Evolutionary conservation across 2,113 vertebrate genomes (phyloP).

Genomic region (Epinephelus cyanopodus): DNA sequence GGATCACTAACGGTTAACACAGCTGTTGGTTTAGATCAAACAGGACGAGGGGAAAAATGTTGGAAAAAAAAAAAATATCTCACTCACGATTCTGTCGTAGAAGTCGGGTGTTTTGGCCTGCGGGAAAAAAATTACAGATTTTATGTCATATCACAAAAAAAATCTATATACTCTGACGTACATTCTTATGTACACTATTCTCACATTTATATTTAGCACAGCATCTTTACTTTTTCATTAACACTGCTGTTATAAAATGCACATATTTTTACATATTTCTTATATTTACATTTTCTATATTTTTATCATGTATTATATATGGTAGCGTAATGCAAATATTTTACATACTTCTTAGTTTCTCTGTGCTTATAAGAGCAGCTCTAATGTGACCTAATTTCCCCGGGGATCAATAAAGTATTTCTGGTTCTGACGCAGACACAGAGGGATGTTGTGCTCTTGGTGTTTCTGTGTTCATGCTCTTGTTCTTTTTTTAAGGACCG

Average conservation of each 20-base stretch:
- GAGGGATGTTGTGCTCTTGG: background rate
- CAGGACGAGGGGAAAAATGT: background rate
- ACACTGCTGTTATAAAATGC: no score
- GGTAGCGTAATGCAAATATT: no score
- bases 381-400: no score
- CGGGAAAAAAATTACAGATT: slow-evolving; percentile 60
- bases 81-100: slow-evolving; percentile 93
- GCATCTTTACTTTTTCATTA: no score
- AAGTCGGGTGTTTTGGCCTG: slow-evolving; percentile 90
- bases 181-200: background rate
- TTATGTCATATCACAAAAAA: background rate
- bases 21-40: background rate
- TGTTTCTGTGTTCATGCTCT: background rate
- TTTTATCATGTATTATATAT: no score
- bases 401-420: no score
- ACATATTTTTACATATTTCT: no score
- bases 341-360: no score
- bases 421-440: background rate
- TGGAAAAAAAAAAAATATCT: background rate
- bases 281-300: no score
- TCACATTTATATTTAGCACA: no score
- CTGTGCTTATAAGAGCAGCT: no score
- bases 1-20: slow-evolving; percentile 1
- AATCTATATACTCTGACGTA: background rate
- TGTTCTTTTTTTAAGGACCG: background rate